A percentile compares a stretch with the other conserved stretches of the same genome.
Conservation (phyloP, 1,140 invertebrate genomes). For the Drosophila ambigua region DNA sequence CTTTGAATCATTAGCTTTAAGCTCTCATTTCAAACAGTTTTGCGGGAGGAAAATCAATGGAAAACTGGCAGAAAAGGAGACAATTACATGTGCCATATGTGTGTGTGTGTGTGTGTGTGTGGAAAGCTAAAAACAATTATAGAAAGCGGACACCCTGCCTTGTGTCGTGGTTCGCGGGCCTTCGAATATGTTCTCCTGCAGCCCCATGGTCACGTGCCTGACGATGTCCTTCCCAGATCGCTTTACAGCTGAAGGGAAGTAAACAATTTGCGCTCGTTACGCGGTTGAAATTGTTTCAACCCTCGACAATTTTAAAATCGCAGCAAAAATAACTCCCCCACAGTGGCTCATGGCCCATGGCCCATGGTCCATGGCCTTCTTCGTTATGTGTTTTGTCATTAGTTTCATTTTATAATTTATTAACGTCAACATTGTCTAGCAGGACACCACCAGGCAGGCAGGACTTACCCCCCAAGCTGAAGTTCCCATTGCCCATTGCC, state of each 20-base stretch:
- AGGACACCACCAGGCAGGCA: not conserved
- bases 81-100: too few relatives aligned
- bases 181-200: conserved; percentile 34
- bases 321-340: conserved; percentile 8
- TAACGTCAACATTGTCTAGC: conserved; percentile 73
- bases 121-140: conserved; percentile 36
- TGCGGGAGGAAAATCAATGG: too few relatives aligned
- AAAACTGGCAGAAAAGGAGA: too few relatives aligned
- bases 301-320: conserved; percentile 51
- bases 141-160: not conserved
- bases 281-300: conserved; percentile 64
- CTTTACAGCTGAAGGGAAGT: conserved; percentile 37
- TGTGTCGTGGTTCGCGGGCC: conserved; percentile 1
- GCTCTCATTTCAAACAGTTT: too few relatives aligned
- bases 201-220: conserved; percentile 40
- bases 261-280: conserved; percentile 79
- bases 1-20: too few relatives aligned
- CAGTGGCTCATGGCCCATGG: conserved; percentile 8
- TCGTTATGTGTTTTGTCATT: conserved; percentile 81
- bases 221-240: conserved; percentile 31
- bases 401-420: conserved; percentile 84
- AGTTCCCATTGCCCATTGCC: too few relatives aligned
- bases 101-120: not conserved
- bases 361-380: conserved; percentile 3
- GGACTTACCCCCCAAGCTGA: too few relatives aligned